Evolutionary conservation across 2,113 vertebrate species (phyloP).

Genomic region (Nymphicus hollandicus): DNA sequence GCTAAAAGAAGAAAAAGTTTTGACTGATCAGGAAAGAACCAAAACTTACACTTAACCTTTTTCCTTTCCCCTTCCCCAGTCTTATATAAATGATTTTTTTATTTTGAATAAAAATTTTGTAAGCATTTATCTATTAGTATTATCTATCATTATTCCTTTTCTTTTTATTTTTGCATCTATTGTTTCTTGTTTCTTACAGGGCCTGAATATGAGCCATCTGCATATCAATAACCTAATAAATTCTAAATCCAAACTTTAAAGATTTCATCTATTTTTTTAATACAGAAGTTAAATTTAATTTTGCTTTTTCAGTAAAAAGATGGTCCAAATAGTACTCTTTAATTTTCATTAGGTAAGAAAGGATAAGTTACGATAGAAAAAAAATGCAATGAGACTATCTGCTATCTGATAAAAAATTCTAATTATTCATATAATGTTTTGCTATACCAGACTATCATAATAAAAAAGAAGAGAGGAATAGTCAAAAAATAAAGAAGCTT

Average conservation of each 20-base stretch:
- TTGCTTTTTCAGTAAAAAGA: neutral
- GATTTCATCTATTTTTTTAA: neutral
- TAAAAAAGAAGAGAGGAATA: neutral
- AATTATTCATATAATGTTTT: neutral
- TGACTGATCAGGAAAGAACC: neutral
- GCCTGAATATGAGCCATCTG: neutral
- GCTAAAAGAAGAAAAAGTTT: neutral
- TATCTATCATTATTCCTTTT: neutral
- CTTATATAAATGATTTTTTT: neutral
- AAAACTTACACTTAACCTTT: neutral
- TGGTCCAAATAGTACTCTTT: neutral
- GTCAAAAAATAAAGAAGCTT: neutral
- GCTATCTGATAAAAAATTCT: neutral
- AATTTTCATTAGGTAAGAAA: neutral
- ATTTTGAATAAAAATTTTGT: neutral
- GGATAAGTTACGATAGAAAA: neutral
- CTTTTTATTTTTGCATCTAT: neutral
- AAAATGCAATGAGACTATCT: neutral
- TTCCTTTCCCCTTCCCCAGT: rapidly evolving
- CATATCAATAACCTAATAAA: neutral
- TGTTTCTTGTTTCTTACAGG: neutral
- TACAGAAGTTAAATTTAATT: neutral
- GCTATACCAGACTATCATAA: neutral
- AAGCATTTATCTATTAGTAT: neutral
- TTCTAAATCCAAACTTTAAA: neutral